phyloP scores from a whole-genome alignment of 2,797 vertebrate species.

The Molothrus aeneus region DNA sequence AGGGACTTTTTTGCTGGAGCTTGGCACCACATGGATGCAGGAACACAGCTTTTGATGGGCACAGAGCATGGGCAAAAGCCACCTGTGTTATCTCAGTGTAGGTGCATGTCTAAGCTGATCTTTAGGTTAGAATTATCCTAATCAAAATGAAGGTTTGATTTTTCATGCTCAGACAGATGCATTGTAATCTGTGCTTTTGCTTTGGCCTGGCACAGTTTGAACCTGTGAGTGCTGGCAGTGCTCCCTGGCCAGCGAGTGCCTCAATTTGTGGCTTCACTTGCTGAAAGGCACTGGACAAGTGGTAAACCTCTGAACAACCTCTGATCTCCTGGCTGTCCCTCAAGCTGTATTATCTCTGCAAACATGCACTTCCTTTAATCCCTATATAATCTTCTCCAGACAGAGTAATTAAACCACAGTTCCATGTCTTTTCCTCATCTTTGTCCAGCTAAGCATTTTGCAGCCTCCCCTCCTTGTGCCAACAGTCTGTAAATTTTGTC shows the following conservation, averaged over 20 bases:
- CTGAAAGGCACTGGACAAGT: not conserved
- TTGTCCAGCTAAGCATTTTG: not conserved
- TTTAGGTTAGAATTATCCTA: not conserved
- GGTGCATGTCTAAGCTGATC: not conserved
- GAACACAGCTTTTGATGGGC: not conserved
- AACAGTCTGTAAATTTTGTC: not conserved
- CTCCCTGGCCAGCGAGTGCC: not conserved
- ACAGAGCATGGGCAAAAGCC: not conserved
- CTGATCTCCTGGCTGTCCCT: slow-evolving; percentile 4
- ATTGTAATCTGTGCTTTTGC: not conserved
- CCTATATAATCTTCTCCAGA: not conserved
- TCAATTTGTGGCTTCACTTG: not conserved
- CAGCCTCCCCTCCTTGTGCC: not conserved
- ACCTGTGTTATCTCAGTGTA: rapidly evolving
- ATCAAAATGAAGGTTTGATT: not conserved
- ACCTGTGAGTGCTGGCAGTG: not conserved
- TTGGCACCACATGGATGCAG: not conserved
- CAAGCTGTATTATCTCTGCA: not conserved
- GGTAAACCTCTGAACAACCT: not conserved
- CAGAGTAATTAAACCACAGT: slow-evolving; percentile 7
- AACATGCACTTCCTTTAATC: not conserved
- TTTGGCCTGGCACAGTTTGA: not conserved
- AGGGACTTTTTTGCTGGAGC: not conserved
- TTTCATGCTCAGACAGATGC: not conserved
- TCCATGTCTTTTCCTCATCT: not conserved